Evolutionary conservation across 2,113 vertebrate genomes (phyloP), one percentile per base, ranked within the genome.

Genomic region (Agapornis roseicollis): DNA sequence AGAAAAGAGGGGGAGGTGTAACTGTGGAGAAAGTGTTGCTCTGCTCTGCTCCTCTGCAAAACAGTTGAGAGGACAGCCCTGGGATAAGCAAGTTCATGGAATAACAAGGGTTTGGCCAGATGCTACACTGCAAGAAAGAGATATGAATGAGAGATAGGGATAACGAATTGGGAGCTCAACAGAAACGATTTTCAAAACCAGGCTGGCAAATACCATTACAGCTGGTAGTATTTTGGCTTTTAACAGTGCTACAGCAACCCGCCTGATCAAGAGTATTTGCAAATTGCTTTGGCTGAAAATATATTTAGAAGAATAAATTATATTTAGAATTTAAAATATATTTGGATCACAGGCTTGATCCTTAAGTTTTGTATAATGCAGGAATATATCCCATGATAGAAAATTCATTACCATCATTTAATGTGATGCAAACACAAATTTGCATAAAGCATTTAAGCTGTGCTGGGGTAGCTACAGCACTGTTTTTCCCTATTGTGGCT

Each of bases 41-140:
- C 89, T 74, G 78, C 65, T 88, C 64, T 77, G 85, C 61, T 89
- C 85, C 71, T 83, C 37, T 90, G 74, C 79, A 83, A 90, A 89
- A 53, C 37, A 70, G 63, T 8, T 1, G 2, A 85, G 58, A 77
- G 42, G 74, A 85, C 47, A 82, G 78, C 72, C 22, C 37, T 12
- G 8, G 17, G 63, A 72, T n/a, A 91, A 71, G 84, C 25, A 74
- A 79, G 50, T 23, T 81, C 78, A 33, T 29, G 29, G 42, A 94
- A 46, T 33, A 85, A 65, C 22, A 89, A 72, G 17, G 46, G 60
- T 84, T 79, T 72, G 74, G 52, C 73, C 74, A 85, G 61, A 74
- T 76, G 25, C 18, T 94, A 37, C 12, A 15, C 0, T 50, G 15
- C 20, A 68, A 91, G 60, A 61, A 9, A 77, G 53, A 88, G 72